phyloP scores from a whole-genome alignment of 2,113 vertebrate genomes.

The Tiliqua scincoides region DNA sequence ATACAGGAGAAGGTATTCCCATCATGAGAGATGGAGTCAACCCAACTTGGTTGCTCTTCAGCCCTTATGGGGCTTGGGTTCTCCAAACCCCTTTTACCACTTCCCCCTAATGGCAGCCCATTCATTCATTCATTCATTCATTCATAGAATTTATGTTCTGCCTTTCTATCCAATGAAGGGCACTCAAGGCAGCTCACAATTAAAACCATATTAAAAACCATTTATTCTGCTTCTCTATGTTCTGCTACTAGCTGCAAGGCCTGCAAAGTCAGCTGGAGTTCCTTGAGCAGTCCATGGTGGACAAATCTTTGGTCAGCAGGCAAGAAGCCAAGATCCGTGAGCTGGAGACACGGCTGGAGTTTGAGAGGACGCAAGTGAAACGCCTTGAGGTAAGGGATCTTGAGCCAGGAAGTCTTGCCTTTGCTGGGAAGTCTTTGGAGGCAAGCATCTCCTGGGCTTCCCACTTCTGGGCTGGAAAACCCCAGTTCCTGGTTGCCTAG shows the following conservation, averaged over 20 bases:
- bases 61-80: neutral
- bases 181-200: no score
- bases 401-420: neutral
- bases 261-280: conserved; percentile 97
- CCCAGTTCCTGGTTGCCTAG: neutral
- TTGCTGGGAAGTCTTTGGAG: neutral
- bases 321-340: conserved; percentile 96
- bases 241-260: conserved; percentile 82
- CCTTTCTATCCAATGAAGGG: no score
- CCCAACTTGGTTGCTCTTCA: no score
- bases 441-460: neutral
- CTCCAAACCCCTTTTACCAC: no score
- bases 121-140: no score
- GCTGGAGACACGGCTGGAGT: conserved; percentile 94
- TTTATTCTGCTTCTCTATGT: neutral
- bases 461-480: neutral
- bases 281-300: conserved; percentile 98
- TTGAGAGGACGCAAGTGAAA: conserved; percentile 96
- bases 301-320: conserved; percentile 93
- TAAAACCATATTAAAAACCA: no score
- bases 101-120: neutral
- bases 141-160: no score
- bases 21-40: fast-evolving
- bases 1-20: conserved; percentile 91
- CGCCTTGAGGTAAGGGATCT: conserved; percentile 86